Evolutionary conservation across 2,113 vertebrate species (phyloP), one percentile per base, ranked within the genome.

Genomic region (Macquaria ambigua): DNA sequence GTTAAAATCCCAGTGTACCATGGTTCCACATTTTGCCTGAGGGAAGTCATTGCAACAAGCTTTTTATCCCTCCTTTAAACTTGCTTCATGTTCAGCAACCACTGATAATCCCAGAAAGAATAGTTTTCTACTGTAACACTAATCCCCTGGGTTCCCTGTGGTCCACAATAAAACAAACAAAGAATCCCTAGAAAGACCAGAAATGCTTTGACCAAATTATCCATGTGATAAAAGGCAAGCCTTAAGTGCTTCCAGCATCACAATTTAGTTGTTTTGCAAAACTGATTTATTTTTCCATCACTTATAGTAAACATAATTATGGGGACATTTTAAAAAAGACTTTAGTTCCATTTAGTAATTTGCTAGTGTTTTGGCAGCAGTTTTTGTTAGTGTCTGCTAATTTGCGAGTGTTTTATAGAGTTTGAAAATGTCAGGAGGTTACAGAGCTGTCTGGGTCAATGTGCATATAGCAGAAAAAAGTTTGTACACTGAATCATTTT

Each of bases 1-100:
- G 76, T 89, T 85, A 71, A 86, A 93, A 85, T 89, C 79, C 77
- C 16, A 61, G 8, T 74, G 41, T 66, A 43, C 41, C 55, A 12
- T 16, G n/a, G 20, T 53, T 77, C 37, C 74, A 23, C 16, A 11
- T 68, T 76, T 77, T 71, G 20, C 58, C 37, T 0, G 15, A 31
- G 2, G 43, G 39, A 71, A 76, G 28, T 56, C 59, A 43, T 64
- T 21, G 2, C n/a, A 1, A 0, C 9, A 34, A 63, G 4, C 48
- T 9, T 82, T 31, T 56, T 59, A 23, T 63, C 77, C 11, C 55
- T 61, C 28, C n/a, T 74, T 87, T 76, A 63, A 48, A 81, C n/a
- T 43, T 39, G 10, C 68, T 58, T 75, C 59, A 56, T 85, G 52
- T 70, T 67, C 48, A 59, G 23, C 28, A 53, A 15, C 41, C 21